Percentiles rank a stretch among this genome's conserved stretches.
phyloP scores from a whole-genome alignment of 2,113 vertebrate species.

The Cacatua alba region DNA sequence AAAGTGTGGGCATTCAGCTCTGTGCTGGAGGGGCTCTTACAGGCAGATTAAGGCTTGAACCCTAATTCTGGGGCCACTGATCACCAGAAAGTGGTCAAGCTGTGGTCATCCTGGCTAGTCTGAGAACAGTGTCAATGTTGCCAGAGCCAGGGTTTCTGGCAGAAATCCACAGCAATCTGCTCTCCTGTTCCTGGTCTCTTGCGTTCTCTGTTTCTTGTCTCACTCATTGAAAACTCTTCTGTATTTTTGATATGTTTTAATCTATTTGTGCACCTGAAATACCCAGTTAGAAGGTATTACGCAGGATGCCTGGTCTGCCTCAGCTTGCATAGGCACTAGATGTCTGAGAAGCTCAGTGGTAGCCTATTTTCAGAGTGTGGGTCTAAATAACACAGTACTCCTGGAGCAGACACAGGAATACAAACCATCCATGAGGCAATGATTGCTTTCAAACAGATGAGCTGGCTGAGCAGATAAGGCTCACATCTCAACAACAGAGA shows the following conservation, averaged over 20 bases:
- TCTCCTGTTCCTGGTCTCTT: background rate
- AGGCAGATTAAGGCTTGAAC: background rate
- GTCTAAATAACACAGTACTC: background rate
- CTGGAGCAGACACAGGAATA: conserved; percentile 4
- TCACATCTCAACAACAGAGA: background rate
- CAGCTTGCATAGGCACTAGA: background rate
- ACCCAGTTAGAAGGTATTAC: background rate
- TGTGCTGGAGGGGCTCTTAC: background rate
- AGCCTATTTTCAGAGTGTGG: background rate
- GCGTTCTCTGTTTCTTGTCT: background rate
- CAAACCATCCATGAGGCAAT: background rate
- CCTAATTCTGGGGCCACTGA: background rate
- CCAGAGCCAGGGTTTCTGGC: background rate
- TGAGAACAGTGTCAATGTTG: background rate
- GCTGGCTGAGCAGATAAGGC: conserved; percentile 24
- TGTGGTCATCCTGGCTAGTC: background rate
- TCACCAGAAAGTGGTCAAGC: background rate
- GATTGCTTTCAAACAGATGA: conserved; percentile 23
- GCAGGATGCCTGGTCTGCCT: background rate
- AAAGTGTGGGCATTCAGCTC: background rate
- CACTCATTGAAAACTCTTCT: background rate
- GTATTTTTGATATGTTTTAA: background rate
- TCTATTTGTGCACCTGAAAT: background rate
- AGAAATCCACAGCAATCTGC: background rate
- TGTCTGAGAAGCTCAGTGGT: background rate